Conservation (phyloP, 2,113 vertebrate genomes). For the Panthera uncia region DNA sequence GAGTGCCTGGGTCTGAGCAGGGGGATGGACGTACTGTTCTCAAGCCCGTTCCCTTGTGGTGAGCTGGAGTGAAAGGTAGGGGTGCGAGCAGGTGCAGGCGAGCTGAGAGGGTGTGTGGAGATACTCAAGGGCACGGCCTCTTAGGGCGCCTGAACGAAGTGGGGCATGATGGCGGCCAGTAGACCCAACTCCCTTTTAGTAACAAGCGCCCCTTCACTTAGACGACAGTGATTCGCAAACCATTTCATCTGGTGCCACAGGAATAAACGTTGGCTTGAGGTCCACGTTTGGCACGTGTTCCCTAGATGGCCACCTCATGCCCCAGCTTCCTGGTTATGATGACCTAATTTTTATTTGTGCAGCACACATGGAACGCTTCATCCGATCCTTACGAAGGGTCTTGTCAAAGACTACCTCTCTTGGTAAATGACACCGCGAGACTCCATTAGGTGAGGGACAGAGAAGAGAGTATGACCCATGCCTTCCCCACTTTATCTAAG, state of each 20-base stretch:
- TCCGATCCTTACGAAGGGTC: background rate
- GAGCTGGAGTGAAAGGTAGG: too few relatives aligned
- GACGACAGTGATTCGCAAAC: background rate
- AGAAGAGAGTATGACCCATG: background rate
- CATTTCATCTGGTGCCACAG: background rate
- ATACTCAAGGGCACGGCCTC: accelerated
- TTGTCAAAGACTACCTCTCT: background rate
- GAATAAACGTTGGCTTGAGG: background rate
- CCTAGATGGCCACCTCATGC: background rate
- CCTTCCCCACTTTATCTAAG: background rate
- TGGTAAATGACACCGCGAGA: background rate
- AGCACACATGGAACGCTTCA: background rate
- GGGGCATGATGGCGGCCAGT: accelerated
- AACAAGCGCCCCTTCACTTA: background rate
- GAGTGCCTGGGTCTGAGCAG: too few relatives aligned
- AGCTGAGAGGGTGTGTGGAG: too few relatives aligned
- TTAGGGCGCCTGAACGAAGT: background rate
- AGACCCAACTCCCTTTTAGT: background rate
- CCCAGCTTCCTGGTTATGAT: background rate
- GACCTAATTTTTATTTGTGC: accelerated
- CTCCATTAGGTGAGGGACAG: background rate
- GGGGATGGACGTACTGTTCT: too few relatives aligned
- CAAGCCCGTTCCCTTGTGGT: background rate
- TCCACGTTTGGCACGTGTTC: background rate
- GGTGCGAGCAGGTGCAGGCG: accelerated